Percentiles rank a stretch among this genome's conserved stretches.
These are phyloP conservation scores for Ochotona princeps DNA, from an alignment of 2,113 vertebrate species.

Conservation along the genomic window DNA sequence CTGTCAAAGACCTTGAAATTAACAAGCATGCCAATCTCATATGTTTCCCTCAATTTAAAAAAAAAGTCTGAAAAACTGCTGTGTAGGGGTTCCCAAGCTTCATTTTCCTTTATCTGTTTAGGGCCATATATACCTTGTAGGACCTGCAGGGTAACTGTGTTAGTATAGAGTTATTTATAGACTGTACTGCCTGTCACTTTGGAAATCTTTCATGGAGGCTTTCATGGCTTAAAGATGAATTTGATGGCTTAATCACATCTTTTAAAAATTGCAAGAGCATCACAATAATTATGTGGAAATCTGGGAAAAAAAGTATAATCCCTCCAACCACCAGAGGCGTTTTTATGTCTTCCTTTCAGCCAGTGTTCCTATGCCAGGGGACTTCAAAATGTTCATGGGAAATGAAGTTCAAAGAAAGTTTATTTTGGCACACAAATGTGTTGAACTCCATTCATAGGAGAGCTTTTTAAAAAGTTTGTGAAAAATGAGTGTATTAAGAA, in stretches of 20 bases:
- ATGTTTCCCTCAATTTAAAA: background rate
- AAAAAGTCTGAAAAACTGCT: background rate
- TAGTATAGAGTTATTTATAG: background rate
- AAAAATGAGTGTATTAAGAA: too few species aligned
- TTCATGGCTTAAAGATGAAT: slow-evolving; percentile 23
- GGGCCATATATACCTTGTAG: background rate
- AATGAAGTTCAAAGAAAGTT: too few species aligned
- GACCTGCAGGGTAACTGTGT: background rate
- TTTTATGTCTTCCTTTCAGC: slow-evolving; percentile 5
- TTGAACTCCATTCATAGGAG: too few species aligned
- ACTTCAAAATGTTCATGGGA: too few species aligned
- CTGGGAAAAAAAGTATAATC: slow-evolving; percentile 22
- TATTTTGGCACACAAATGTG: too few species aligned
- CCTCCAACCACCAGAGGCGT: background rate
- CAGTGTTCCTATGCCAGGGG: background rate
- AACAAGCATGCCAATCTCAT: background rate
- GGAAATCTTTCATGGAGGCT: background rate
- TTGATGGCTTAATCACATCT: background rate
- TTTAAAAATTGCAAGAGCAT: slow-evolving; percentile 8
- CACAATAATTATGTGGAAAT: background rate
- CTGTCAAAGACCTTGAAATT: background rate
- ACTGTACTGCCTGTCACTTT: background rate
- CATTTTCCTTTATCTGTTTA: slow-evolving; percentile 4
- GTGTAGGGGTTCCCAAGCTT: background rate
- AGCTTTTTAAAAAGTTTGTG: too few species aligned